Percentiles rank a stretch among this genome's conserved stretches.
phyloP scores from a whole-genome alignment of 37 sponge, comb jelly and placozoan genomes.

The Oscarella lobularis region DNA sequence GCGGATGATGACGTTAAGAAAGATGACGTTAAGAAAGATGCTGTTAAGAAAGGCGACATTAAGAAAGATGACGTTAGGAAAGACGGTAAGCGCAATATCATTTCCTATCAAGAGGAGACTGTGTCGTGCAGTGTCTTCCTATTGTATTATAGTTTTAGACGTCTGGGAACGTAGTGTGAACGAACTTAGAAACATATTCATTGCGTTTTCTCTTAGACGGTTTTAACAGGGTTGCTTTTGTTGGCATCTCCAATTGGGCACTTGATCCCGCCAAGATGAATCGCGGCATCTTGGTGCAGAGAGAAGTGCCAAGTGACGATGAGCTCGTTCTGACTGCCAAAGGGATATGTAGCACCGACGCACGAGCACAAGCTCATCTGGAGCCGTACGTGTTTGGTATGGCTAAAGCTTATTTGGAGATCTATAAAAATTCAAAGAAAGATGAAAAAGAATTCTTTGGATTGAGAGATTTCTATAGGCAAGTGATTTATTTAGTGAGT shows the following conservation, averaged over 20 bases:
- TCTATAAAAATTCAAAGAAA: constrained; percentile 6
- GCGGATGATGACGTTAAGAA: constrained; percentile 19
- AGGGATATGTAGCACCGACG: constrained; percentile 3
- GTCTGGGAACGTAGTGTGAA: too few relatives aligned
- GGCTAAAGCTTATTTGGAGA: constrained; percentile 29
- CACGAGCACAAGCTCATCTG: not conserved
- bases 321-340: constrained; percentile 57
- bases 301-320: constrained; percentile 44
- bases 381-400: not conserved
- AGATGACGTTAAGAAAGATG: too few relatives aligned
- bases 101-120: too few relatives aligned
- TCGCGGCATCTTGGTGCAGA: constrained; percentile 64
- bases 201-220: too few relatives aligned
- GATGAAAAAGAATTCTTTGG: constrained; percentile 69
- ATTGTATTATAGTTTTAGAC: too few relatives aligned
- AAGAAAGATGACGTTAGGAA: too few relatives aligned
- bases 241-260: constrained; percentile 90
- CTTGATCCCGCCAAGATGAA: constrained; percentile 94
- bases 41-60: constrained; percentile 30
- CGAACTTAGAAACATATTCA: too few relatives aligned
- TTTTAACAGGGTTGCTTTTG: constrained; percentile 45
- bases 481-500: too few relatives aligned
- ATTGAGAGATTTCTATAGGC: constrained; percentile 91
- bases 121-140: too few relatives aligned
- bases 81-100: too few relatives aligned